Evolutionary conservation across 2,113 vertebrate genomes (phyloP).

Genomic region (Thymallus thymallus): DNA sequence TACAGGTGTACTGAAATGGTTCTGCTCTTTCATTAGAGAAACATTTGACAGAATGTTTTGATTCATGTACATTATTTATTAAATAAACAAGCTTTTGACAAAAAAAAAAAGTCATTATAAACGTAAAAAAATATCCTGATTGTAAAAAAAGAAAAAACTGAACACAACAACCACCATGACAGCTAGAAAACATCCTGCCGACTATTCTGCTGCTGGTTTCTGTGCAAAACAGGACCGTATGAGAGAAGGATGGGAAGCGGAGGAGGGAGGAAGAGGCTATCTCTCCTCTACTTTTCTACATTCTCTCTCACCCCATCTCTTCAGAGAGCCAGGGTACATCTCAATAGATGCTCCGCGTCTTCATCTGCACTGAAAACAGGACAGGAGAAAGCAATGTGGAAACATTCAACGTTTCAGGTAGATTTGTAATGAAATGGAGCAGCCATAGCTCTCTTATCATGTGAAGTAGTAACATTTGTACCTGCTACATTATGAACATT

Average conservation of each 20-base stretch:
- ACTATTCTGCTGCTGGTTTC: conserved; percentile 22
- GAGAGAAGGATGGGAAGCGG: conserved; percentile 10
- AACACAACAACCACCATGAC: conserved; percentile 17
- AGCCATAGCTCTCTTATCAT: no score
- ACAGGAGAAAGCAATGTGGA: no score
- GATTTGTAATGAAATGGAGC: no score
- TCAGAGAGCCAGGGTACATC: neutral
- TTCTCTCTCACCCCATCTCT: neutral
- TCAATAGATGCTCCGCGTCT: neutral
- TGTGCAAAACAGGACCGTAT: conserved; percentile 51
- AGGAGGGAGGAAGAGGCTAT: neutral
- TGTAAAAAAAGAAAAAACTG: conserved; percentile 23
- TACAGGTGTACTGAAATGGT: no score
- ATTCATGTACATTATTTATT: conserved; percentile 48
- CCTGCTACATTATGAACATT: no score
- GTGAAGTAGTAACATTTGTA: no score
- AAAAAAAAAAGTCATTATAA: conserved; percentile 46
- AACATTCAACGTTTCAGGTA: no score
- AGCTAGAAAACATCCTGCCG: conserved; percentile 18
- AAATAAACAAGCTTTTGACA: conserved; percentile 40
- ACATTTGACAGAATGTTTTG: neutral
- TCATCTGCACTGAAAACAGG: no score
- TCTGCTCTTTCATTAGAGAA: no score
- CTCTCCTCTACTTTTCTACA: neutral
- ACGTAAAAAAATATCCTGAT: conserved; percentile 48